These are phyloP conservation scores for Drosophila sordidapex DNA, from an alignment of 2,888 invertebrate genomes.

Conservation along the genomic window DNA sequence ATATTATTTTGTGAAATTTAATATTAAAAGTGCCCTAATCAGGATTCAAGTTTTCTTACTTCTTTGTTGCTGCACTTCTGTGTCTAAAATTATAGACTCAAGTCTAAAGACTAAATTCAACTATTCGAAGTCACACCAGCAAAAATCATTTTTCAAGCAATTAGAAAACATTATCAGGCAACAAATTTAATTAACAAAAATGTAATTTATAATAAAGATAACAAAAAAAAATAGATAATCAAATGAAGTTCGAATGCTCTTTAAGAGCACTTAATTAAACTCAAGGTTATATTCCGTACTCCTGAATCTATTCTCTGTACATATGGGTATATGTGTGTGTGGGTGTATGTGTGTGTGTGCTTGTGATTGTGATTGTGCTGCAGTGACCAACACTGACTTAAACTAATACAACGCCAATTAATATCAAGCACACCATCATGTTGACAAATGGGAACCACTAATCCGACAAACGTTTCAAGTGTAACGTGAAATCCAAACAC, in stretches of 20 bases:
- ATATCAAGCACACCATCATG: slow-evolving; percentile 66
- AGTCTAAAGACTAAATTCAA: not conserved
- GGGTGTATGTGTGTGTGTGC: not conserved
- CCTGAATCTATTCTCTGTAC: not conserved
- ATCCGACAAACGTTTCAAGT: slow-evolving; percentile 60
- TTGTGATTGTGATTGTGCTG: not conserved
- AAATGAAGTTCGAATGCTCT: not conserved
- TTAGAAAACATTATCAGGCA: slow-evolving; percentile 6
- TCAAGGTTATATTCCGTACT: slow-evolving; percentile 20
- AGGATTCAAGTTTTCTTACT: not conserved
- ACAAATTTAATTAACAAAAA: slow-evolving; percentile 3
- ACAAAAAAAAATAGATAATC: not conserved
- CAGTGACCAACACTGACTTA: slow-evolving; percentile 45
- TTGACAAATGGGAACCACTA: slow-evolving; percentile 79
- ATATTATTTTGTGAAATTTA: not conserved
- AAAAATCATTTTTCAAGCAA: slow-evolving; percentile 4
- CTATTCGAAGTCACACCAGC: no score
- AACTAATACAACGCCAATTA: slow-evolving; percentile 73
- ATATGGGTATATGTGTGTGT: fast-evolving
- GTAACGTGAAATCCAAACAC: slow-evolving; percentile 72
- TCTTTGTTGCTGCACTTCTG: not conserved
- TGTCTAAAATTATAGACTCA: not conserved
- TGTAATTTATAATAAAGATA: not conserved
- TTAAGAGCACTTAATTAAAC: slow-evolving; percentile 16
- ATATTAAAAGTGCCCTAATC: not conserved